Evolutionary conservation across 2,113 vertebrate species (phyloP), one percentile per base, ranked within the genome.

Genomic region (Bubo blakistoni): DNA sequence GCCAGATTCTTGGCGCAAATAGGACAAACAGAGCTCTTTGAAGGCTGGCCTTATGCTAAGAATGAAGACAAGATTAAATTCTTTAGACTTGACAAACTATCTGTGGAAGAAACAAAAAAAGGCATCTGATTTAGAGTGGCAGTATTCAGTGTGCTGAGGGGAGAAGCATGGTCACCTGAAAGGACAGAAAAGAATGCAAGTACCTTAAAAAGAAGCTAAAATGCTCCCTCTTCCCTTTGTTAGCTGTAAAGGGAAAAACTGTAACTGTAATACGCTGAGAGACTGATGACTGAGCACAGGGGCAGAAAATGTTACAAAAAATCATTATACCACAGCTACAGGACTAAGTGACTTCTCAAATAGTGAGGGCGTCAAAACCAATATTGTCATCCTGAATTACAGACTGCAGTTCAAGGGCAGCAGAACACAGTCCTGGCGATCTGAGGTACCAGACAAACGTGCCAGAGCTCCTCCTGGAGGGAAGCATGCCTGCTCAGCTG

Each of bases 351-450:
- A 95, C 89, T 52, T 42, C 19, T n/a, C 9, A 2, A 54, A 57
- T 6, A 80, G 36, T 0, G 4, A 83, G 47, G 42, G 12, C 5
- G 0, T 58, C 73, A 85, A 61, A 49, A 90, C 20, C 38, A 78
- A 42, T 52, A 44, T 1, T 3, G 1, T 40, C 67, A 80, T 81
- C 59, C 71, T 51, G 61, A 88, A 74, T 67, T 55, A 25, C 58
- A 77, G 46, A 36, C 32, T 63, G 94, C 40, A 88, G 57, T 40
- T 86, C 76, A 96, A 92, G 90, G 90, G 52, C 86, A 94, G 74
- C 62, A 92, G 67, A 84, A 62, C 44, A 63, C 7, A 49, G n/a
- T 80, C 25, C 70, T 38, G 61, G 24, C n/a, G n/a, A 79, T 52
- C 61, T 61, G 66, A 89, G 69, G 61, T 65, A 96, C 52, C 69